phyloP scores from a whole-genome alignment of 37 sponge, comb jelly and placozoan genomes.

The Mnemiopsis leidyi region DNA sequence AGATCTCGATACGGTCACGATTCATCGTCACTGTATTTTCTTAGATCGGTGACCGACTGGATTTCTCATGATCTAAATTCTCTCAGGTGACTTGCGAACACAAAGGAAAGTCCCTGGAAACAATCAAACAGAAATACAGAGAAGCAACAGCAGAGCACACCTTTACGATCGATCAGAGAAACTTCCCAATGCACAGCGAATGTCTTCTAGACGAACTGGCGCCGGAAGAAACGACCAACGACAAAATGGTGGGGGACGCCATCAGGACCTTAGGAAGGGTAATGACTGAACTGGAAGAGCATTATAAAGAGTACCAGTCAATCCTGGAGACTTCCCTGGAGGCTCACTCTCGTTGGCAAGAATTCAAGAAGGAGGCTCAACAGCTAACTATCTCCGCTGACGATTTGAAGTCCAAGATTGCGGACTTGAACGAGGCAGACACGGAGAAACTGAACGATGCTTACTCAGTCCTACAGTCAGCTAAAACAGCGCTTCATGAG shows the following conservation, averaged over 20 bases:
- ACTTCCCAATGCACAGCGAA: background rate
- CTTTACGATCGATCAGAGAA: background rate
- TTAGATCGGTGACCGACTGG: too few species aligned
- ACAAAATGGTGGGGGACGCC: background rate
- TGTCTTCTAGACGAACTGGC: conserved; percentile 1
- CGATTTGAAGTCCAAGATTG: background rate
- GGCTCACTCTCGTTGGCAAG: background rate
- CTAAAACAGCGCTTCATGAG: background rate
- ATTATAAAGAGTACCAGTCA: background rate
- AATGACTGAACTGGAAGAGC: background rate
- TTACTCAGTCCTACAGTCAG: background rate
- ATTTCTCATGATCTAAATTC: background rate
- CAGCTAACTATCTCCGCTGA: background rate
- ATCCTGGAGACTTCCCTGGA: background rate
- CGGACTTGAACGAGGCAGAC: background rate
- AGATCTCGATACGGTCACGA: too few species aligned
- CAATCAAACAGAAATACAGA: background rate
- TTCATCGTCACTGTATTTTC: too few species aligned
- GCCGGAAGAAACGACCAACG: background rate
- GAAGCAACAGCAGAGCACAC: background rate
- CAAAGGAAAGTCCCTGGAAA: conserved; percentile 36
- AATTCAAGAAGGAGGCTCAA: background rate
- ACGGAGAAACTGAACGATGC: background rate
- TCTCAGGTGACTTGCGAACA: conserved; percentile 2
- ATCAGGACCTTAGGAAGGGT: background rate